Evolutionary conservation across 2,888 invertebrate species (phyloP).

Genomic region (Cryptophagus acutangulus): DNA sequence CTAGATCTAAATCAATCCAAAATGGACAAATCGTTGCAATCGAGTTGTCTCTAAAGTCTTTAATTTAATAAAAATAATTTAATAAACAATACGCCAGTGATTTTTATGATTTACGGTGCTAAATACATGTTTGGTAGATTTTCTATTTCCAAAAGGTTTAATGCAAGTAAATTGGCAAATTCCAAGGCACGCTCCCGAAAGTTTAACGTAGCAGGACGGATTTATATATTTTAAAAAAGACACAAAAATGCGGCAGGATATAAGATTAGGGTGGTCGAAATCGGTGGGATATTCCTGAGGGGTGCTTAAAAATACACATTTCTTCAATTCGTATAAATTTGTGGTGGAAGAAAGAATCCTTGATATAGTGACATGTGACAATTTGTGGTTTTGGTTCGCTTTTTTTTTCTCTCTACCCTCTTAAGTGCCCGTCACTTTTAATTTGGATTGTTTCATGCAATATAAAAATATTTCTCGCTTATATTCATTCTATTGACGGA

Average conservation of each 20-base stretch:
- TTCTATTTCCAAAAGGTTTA: no score
- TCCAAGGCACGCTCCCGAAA: no score
- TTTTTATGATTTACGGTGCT: no score
- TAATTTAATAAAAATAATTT: no score
- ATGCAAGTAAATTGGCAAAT: no score
- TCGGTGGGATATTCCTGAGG: constrained; percentile 15
- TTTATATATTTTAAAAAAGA: constrained; percentile 24
- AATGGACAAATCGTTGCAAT: no score
- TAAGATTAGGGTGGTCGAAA: constrained; percentile 24
- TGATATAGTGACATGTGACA: constrained; percentile 39
- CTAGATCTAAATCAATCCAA: no score
- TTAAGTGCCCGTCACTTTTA: constrained; percentile 36
- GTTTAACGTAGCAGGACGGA: constrained; percentile 19
- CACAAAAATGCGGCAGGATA: constrained; percentile 24
- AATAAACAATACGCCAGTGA: no score
- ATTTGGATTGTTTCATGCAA: constrained; percentile 31
- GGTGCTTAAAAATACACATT: constrained; percentile 36
- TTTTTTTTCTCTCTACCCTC: constrained; percentile 19
- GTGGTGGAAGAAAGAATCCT: constrained; percentile 24
- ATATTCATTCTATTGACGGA: neutral
- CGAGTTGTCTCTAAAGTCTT: no score
- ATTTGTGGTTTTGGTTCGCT: constrained; percentile 30
- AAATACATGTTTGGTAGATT: constrained; percentile 4
- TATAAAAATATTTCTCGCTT: constrained; percentile 15
- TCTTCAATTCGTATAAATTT: constrained; percentile 43